A percentile compares a stretch with the other conserved stretches of the same genome.
Evolutionary conservation across 2,888 invertebrate species (phyloP).

Genomic region (Drosophila diplacantha): DNA sequence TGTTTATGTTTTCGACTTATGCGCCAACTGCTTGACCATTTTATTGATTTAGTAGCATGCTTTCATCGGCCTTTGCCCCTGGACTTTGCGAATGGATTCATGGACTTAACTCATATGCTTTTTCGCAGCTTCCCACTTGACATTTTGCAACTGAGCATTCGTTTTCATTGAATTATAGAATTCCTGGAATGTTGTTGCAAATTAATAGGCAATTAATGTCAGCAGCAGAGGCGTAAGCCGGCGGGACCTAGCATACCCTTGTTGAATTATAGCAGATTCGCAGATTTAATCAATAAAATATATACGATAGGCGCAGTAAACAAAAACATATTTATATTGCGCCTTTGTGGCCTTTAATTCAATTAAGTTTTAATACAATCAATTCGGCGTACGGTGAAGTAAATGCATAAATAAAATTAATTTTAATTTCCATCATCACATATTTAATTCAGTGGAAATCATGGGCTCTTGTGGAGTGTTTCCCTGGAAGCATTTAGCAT

Average conservation of each 20-base stretch:
- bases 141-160: constrained; percentile 27
- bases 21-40: constrained; percentile 36
- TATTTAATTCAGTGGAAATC: constrained; percentile 1
- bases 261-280: constrained; percentile 27
- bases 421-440: constrained; percentile 25
- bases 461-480: neutral
- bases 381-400: constrained; percentile 22
- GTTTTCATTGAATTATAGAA: constrained; percentile 44
- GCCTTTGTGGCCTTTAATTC: constrained; percentile 15
- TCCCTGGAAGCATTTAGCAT: neutral
- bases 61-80: constrained; percentile 18
- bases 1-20: constrained; percentile 36
- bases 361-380: constrained; percentile 50
- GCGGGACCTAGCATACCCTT: constrained; percentile 14
- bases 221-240: constrained; percentile 17
- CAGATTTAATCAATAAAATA: constrained; percentile 36
- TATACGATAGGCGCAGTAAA: neutral
- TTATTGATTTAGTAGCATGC: constrained; percentile 35
- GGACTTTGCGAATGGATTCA: neutral
- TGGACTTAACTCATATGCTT: neutral
- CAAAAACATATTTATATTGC: constrained; percentile 11
- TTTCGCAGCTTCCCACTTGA: constrained; percentile 20
- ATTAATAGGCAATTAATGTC: constrained; percentile 65
- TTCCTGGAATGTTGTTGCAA: constrained; percentile 43
- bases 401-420: constrained; percentile 40